These are phyloP conservation scores for Lissocephala sabroskyi DNA, from an alignment of 2,888 invertebrate genomes.

Conservation along the genomic window DNA sequence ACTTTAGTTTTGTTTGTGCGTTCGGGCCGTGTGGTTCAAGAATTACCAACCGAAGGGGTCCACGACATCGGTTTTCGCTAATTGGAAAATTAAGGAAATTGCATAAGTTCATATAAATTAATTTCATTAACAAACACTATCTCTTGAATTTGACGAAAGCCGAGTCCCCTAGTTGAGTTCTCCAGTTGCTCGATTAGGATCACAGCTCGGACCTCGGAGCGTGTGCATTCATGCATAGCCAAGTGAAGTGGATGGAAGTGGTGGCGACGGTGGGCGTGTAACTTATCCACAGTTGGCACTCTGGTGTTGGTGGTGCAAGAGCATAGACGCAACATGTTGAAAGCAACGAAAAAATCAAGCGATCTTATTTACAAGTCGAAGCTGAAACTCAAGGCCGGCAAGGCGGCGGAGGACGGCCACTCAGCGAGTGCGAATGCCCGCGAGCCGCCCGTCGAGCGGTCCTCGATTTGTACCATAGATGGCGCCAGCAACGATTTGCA, in stretches of 20 bases:
- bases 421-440: constrained; percentile 13
- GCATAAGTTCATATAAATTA: too few species aligned
- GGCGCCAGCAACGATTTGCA: constrained; percentile 10
- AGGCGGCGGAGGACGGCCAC: constrained; percentile 5
- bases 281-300: too few species aligned
- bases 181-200: too few species aligned
- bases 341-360: constrained; percentile 56
- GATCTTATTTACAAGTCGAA: constrained; percentile 54
- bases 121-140: too few species aligned
- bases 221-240: constrained; percentile 48
- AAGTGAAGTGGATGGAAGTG: constrained; percentile 31
- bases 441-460: constrained; percentile 14
- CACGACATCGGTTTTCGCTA: too few species aligned
- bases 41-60: too few species aligned
- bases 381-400: constrained; percentile 53
- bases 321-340: constrained; percentile 47
- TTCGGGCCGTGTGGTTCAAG: constrained; percentile 30
- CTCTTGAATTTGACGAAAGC: constrained; percentile 14
- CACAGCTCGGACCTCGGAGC: too few species aligned
- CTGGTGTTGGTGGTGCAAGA: too few species aligned
- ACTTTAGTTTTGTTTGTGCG: constrained; percentile 55
- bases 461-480: constrained; percentile 15
- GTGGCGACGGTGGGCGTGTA: not conserved
- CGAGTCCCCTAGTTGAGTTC: constrained; percentile 1
- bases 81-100: too few species aligned